phyloP scores from a whole-genome alignment of 2,797 vertebrate species.

The Prionace glauca region DNA sequence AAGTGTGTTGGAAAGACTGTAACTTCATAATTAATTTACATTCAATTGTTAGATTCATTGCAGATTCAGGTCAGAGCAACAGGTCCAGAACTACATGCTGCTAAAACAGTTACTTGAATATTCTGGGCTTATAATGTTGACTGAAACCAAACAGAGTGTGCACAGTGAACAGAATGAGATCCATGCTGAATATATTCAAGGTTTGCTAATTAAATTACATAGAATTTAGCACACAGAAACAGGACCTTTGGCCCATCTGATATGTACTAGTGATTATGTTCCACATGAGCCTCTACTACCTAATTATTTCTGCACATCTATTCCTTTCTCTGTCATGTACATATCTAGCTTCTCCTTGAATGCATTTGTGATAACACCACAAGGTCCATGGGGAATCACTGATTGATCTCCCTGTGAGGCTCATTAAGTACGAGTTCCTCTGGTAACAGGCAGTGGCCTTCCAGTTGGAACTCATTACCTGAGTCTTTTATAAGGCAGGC shows the following conservation, averaged over 20 bases:
- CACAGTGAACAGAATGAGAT: not conserved
- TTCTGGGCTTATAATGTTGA: not conserved
- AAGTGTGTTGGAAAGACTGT: not conserved
- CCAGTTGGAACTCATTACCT: no score
- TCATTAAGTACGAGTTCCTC: no score
- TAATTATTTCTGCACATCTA: not conserved
- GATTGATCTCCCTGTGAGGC: no score
- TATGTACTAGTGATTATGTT: not conserved
- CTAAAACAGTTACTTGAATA: not conserved
- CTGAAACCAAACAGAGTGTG: not conserved
- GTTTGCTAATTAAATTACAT: not conserved
- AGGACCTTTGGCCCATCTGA: not conserved
- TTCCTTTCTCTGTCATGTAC: not conserved
- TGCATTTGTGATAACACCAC: no score
- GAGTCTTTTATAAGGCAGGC: no score
- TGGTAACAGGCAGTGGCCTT: no score
- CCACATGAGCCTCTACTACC: not conserved
- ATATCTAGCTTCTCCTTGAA: not conserved
- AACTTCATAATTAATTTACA: not conserved
- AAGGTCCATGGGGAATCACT: no score
- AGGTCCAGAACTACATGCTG: not conserved
- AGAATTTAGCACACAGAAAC: not conserved
- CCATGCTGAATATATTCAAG: not conserved
- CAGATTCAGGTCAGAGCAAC: not conserved
- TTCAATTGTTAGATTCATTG: not conserved